These are phyloP conservation scores for Solea solea DNA, from an alignment of 2,113 vertebrate species.

Conservation along the genomic window DNA sequence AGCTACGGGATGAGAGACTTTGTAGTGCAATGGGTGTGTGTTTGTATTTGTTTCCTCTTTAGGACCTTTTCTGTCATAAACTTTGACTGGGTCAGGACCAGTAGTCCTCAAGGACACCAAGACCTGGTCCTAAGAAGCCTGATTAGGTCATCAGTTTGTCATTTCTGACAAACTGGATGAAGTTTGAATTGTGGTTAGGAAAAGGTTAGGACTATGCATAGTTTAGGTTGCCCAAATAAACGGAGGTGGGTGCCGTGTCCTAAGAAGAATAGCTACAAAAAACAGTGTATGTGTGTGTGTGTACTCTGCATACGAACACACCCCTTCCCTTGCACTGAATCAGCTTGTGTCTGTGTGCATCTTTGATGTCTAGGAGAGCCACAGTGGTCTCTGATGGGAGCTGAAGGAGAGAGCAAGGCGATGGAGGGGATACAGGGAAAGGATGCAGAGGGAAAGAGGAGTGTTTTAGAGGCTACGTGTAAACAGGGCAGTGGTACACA, in stretches of 20 bases:
- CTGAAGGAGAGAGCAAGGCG: conserved; percentile 22
- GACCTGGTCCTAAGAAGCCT: too few relatives aligned
- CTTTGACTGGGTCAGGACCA: too few relatives aligned
- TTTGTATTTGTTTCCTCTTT: too few relatives aligned
- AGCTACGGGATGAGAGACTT: conserved; percentile 74
- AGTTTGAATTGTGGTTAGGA: too few relatives aligned
- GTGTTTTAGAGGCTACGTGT: conserved; percentile 74
- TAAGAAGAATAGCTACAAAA: too few relatives aligned
- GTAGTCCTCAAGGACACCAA: too few relatives aligned
- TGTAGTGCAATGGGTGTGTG: conserved; percentile 26
- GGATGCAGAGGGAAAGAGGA: conserved; percentile 46
- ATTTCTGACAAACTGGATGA: too few relatives aligned
- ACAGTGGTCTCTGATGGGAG: conserved; percentile 43
- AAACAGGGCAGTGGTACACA: conserved; percentile 79
- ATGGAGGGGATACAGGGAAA: conserved; percentile 48
- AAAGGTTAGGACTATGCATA: too few relatives aligned
- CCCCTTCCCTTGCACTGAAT: conserved; percentile 19
- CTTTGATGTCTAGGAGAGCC: conserved; percentile 53
- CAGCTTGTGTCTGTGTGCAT: conserved; percentile 37
- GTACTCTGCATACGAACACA: conserved; percentile 14
- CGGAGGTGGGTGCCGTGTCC: too few relatives aligned
- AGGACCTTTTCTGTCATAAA: too few relatives aligned
- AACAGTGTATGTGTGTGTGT: conserved; percentile 31
- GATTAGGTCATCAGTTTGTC: too few relatives aligned
- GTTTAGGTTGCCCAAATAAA: too few relatives aligned